Evolutionary conservation across 2,797 vertebrate species (phyloP).

Genomic region (Hirundo rustica): DNA sequence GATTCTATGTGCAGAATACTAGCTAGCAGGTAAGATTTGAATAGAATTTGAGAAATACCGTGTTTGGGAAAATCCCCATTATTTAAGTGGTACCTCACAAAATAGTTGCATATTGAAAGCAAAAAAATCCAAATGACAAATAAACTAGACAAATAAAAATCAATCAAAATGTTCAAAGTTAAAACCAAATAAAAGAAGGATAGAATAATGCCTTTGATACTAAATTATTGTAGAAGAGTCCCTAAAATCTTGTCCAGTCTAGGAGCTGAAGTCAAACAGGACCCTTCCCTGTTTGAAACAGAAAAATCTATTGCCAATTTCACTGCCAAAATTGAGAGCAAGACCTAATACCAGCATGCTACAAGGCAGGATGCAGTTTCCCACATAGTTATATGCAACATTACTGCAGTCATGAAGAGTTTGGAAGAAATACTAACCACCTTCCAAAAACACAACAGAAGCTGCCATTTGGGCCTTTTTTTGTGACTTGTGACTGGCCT

Average conservation of each 20-base stretch:
- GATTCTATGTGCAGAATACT: background rate
- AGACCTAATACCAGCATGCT: background rate
- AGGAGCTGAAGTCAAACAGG: background rate
- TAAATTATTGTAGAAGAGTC: background rate
- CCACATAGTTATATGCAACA: accelerated
- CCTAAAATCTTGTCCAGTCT: background rate
- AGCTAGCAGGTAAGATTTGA: background rate
- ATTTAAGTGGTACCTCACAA: background rate
- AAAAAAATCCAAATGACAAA: background rate
- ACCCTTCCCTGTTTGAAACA: background rate
- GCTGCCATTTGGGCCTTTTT: background rate
- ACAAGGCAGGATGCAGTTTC: background rate
- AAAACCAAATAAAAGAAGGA: background rate
- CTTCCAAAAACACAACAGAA: background rate
- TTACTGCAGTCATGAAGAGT: background rate
- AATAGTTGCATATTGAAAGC: background rate
- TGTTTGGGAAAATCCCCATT: background rate
- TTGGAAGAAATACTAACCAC: background rate
- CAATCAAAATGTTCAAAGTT: background rate
- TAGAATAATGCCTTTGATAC: background rate
- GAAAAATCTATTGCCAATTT: background rate
- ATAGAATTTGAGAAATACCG: background rate
- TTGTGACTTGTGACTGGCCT: background rate
- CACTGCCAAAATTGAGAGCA: background rate
- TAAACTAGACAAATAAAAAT: background rate